Base-by-base conservation (phyloP, 2,888 invertebrate species). In the Pteria penguin region DNA sequence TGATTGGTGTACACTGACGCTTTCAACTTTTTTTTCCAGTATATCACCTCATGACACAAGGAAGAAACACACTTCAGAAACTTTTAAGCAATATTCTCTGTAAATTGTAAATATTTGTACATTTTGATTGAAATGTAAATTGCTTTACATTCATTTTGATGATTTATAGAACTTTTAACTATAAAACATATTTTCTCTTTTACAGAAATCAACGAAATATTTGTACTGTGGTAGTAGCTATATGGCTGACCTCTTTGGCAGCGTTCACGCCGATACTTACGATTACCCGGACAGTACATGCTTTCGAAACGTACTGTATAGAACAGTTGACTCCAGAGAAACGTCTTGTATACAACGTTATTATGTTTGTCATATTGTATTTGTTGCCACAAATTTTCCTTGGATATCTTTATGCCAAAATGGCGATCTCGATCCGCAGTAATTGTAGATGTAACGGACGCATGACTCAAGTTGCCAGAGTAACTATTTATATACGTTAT, bases 341-440 rank as follows among this genome's bases (percentile, higher is more conserved):
- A 4, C 58, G 72, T 26, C 75, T 71, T 52, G 66, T 69, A 1
- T 75, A 80, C 29, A 61, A 76, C 0, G 52, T 70, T 1, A 18
- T 67, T 2, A 79, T 82, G 75, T 77, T 82, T 54, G 36, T 82
- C 24, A 72, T 82, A 4, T 66, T 82, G 22, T 82, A 81, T 61
- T 63, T 75, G 1, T 65, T 80, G 22, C 82, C 82, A 22, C 79
- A 80, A 36, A 32, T 65, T 24, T 63, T 81, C n/a, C 75, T 82
- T 2, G 75, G 63, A 29, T 74, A 75, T n/a, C 80, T 80, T 57
- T 82, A 82, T 55, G 73, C 66, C 26, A 75, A 79, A 27, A 82
- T 82, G n/a, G 80, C 78, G 14, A 67, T 70, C 27, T 72, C 60
- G 26, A 57, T 82, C 22, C 75, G 76, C 60, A 68, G 66, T 24